Evolutionary conservation across 2,888 invertebrate genomes (phyloP), one percentile per base, ranked within the genome.

Genomic region (Drosophila cracens): DNA sequence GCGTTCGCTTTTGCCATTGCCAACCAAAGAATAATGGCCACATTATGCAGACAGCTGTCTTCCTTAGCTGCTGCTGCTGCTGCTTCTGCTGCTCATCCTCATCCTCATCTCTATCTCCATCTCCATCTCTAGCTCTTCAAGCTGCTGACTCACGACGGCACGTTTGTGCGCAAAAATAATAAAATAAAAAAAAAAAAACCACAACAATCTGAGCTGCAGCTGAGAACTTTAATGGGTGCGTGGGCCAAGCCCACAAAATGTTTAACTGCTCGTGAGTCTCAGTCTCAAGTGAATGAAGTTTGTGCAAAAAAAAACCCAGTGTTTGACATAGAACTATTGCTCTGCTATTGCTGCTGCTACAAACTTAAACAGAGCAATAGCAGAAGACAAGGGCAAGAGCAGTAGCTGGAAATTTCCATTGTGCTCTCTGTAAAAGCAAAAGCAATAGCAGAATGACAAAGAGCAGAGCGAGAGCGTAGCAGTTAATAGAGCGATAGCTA

Each of bases 11-110:
- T 34, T 72, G 79, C 72, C 79, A 74, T 57, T 71, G 74, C 73
- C 67, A 76, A 48, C 60, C 52, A 54, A 74, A 78, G 85, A 87
- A 87, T 83, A 87, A 90, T 85, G 76, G 74, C 71, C 52, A 71
- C 59, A 77, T 71, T 58, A 62, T 68, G 60, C 52, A 51, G 46
- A 60, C 73, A 62, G 51, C 70, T 31, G 34, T 36, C 53, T 62
- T 52, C 61, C 52, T 31, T 52, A 46, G 38, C 29, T 25, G 54
- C 18, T 46, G 21, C 33, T 25, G 53, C 25, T 21, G 10, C 34
- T 31, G 25, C 6, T 5, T 3, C 49, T 61, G 21, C 46, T 46
- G 16, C 46, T 46, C 21, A 21, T 46, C 21, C 43, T 46, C 43
- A 46, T 56, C n/a, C 8, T 6, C 58, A 29, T 27, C 21, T 40